phyloP scores from a whole-genome alignment of 2,797 vertebrate species.

The Rhinichthys osculus region DNA sequence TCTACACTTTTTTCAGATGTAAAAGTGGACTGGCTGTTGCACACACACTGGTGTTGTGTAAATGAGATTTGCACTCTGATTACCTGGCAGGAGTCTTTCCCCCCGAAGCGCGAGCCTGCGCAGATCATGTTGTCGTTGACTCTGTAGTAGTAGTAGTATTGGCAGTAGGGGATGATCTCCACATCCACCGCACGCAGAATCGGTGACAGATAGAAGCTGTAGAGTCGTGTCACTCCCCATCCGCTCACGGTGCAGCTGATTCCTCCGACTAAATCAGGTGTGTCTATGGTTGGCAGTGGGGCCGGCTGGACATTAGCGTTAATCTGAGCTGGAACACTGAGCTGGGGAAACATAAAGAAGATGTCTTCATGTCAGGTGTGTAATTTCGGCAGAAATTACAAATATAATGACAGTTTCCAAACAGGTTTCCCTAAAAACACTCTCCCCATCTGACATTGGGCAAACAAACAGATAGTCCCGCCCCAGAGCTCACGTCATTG shows the following conservation, averaged over 20 bases:
- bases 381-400: neutral
- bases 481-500: neutral
- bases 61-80: neutral
- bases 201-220: conserved; percentile 72
- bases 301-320: conserved; percentile 71
- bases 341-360: conserved; percentile 65
- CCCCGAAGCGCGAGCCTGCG: conserved; percentile 74
- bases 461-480: neutral
- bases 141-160: conserved; percentile 69
- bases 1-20: neutral
- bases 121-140: conserved; percentile 79
- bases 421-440: neutral
- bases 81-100: conserved; percentile 84
- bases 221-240: conserved; percentile 79
- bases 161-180: conserved; percentile 62
- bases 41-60: neutral
- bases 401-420: neutral
- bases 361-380: neutral
- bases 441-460: neutral
- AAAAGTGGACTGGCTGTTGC: neutral
- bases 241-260: conserved; percentile 78
- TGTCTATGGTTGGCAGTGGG: conserved; percentile 51
- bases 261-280: rapidly evolving
- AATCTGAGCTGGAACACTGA: conserved; percentile 68
- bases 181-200: conserved; percentile 78